Percentiles rank a stretch among this genome's conserved stretches.
Evolutionary conservation across 2,113 vertebrate species (phyloP).

Genomic region (Helogale parvula): DNA sequence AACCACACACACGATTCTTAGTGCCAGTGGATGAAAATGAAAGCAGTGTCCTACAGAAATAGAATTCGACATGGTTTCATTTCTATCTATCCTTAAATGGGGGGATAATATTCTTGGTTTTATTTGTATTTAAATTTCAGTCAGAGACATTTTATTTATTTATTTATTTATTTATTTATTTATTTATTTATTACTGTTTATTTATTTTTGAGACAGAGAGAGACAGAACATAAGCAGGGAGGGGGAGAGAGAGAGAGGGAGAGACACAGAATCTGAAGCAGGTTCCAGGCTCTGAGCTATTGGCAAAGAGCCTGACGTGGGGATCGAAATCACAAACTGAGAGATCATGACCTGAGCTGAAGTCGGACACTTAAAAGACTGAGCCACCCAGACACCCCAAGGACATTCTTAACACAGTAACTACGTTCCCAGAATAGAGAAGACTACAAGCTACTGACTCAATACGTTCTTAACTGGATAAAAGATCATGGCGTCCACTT

Average conservation of each 20-base stretch:
- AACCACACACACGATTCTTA: conserved; percentile 21
- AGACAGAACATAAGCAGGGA: too few species aligned
- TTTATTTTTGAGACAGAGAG: too few species aligned
- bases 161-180: too few species aligned
- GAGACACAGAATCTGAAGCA: too few species aligned
- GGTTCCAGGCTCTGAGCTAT: too few species aligned
- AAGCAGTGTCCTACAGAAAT: conserved; percentile 3
- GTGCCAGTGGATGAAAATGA: not conserved
- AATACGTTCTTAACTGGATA: not conserved
- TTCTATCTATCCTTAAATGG: not conserved
- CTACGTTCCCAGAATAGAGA: not conserved
- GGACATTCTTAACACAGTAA: not conserved
- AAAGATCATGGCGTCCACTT: not conserved
- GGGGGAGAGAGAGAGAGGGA: too few species aligned
- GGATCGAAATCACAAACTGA: too few species aligned
- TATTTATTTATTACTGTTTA: too few species aligned
- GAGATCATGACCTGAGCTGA: too few species aligned
- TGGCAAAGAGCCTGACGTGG: too few species aligned
- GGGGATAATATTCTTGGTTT: not conserved
- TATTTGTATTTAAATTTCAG: conserved; percentile 13
- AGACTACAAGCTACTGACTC: not conserved
- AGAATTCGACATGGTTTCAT: not conserved
- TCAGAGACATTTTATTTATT: not conserved
- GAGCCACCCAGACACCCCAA: too few species aligned
- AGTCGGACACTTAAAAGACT: too few species aligned